Percentiles rank a stretch among this genome's conserved stretches.
Evolutionary conservation across 2,888 invertebrate species (phyloP).

Genomic region (Tetramorium bicarinatum): DNA sequence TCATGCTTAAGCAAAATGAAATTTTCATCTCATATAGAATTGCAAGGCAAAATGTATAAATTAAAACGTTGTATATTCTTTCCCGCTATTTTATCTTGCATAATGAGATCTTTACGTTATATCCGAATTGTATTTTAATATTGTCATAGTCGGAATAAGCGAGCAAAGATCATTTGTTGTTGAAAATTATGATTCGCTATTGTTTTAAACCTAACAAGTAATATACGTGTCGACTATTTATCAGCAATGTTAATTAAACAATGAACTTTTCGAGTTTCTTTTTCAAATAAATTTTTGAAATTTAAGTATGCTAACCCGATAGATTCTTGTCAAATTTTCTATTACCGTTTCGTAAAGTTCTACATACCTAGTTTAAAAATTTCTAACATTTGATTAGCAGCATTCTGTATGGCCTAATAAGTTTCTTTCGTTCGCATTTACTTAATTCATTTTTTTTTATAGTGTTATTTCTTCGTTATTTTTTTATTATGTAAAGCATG

Average conservation of each 20-base stretch:
- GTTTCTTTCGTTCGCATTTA: neutral
- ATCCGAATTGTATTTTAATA: slow-evolving; percentile 12
- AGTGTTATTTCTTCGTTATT: neutral
- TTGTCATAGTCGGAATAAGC: neutral
- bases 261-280: neutral
- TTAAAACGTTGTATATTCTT: slow-evolving; percentile 5
- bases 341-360: slow-evolving; percentile 18
- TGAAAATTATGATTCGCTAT: neutral
- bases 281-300: slow-evolving; percentile 11
- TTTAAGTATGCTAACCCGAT: neutral
- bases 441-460: slow-evolving; percentile 18
- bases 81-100: slow-evolving; percentile 9
- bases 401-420: slow-evolving; percentile 5
- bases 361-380: slow-evolving; percentile 8
- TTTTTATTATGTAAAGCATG: slow-evolving; percentile 50
- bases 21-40: neutral
- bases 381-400: slow-evolving; percentile 18
- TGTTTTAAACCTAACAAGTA: slow-evolving; percentile 14
- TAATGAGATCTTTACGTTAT: slow-evolving; percentile 27
- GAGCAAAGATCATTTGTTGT: slow-evolving; percentile 9
- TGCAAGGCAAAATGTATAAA: slow-evolving; percentile 29
- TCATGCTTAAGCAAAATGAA: neutral
- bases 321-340: slow-evolving; percentile 25
- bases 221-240: neutral
- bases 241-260: slow-evolving; percentile 13